phyloP scores from a whole-genome alignment of 2,797 vertebrate species.

The Melanogrammus aeglefinus region DNA sequence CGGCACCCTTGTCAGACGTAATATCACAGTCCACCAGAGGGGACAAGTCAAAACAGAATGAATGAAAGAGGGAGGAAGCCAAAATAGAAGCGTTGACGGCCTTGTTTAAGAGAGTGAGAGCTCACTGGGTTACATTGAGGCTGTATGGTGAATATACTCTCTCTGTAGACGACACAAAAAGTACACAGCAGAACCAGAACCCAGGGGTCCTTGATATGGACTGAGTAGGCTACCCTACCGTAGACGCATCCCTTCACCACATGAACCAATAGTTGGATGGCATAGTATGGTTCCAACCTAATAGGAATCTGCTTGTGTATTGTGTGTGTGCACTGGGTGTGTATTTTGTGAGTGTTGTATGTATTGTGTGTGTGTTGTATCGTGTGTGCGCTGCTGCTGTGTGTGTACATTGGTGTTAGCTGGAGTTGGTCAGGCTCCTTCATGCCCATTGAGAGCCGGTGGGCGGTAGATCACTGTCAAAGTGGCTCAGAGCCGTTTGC shows the following conservation, averaged over 20 bases:
- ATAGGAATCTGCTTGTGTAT: background rate
- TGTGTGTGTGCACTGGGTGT: constrained; percentile 6
- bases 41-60: background rate
- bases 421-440: constrained; percentile 59
- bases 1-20: background rate
- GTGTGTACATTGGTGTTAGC: constrained; percentile 36
- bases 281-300: background rate
- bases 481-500: constrained; percentile 57
- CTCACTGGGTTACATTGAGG: background rate
- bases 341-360: constrained; percentile 28
- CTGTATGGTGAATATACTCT: background rate
- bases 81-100: background rate
- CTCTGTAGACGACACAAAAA: background rate
- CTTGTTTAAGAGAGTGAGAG: background rate
- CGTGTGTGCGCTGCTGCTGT: constrained; percentile 48
- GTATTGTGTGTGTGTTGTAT: constrained; percentile 10
- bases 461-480: constrained; percentile 71
- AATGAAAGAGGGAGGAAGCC: background rate
- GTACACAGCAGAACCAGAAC: background rate
- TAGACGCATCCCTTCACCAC: background rate
- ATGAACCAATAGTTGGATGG: background rate
- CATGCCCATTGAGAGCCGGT: constrained; percentile 67
- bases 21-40: background rate
- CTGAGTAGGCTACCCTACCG: background rate
- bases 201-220: background rate